Evolutionary conservation across 2,888 invertebrate genomes (phyloP).

Genomic region (Plagiodera versicolora): DNA sequence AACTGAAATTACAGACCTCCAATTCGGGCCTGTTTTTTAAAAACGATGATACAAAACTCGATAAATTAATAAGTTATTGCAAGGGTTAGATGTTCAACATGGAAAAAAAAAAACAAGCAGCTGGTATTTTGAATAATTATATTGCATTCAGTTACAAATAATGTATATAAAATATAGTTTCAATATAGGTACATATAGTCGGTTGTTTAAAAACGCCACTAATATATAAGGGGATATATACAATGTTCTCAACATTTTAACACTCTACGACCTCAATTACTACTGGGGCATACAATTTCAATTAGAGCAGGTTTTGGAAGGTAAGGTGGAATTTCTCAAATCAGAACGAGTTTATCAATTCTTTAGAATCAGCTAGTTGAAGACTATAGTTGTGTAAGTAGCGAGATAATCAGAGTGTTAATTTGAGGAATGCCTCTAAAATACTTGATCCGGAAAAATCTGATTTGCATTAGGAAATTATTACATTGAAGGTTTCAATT

Average conservation of each 20-base stretch:
- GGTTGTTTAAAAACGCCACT: no score
- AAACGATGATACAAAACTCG: no score
- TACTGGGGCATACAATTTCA: not conserved
- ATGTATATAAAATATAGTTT: constrained; percentile 38
- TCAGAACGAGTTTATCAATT: no score
- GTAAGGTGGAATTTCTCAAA: no score
- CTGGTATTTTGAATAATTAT: constrained; percentile 22
- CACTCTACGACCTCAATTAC: not conserved
- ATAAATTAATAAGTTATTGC: no score
- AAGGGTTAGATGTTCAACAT: no score
- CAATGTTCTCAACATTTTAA: not conserved
- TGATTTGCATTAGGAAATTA: no score
- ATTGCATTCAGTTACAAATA: constrained; percentile 36
- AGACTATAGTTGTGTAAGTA: not conserved
- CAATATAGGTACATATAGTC: constrained; percentile 25
- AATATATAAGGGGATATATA: not conserved
- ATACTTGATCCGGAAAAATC: not conserved
- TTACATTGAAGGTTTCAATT: no score
- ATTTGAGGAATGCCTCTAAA: not conserved
- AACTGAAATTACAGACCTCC: no score
- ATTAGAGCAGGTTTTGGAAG: no score
- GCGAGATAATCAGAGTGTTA: not conserved
- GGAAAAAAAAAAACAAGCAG: not conserved
- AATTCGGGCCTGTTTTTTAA: no score
- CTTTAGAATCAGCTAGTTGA: no score